These are phyloP conservation scores for Esox masquinongy DNA, from an alignment of 2,797 vertebrate genomes.

Conservation along the genomic window DNA sequence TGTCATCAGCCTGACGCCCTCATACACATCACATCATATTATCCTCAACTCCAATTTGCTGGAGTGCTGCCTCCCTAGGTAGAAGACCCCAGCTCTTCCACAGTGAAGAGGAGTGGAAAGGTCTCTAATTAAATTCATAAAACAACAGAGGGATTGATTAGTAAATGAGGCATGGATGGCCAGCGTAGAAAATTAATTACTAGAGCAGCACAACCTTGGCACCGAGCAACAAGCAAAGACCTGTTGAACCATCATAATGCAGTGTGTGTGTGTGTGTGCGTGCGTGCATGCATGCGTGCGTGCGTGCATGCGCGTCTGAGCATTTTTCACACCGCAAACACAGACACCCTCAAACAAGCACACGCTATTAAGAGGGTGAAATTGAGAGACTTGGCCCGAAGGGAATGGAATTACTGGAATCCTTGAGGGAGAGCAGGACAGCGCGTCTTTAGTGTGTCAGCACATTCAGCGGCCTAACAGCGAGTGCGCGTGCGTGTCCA, in stretches of 20 bases:
- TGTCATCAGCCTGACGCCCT: background rate
- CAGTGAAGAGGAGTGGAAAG: background rate
- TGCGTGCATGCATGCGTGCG: conserved; percentile 11
- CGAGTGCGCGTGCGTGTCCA: conserved; percentile 5
- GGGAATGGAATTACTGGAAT: conserved; percentile 73
- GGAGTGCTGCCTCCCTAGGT: background rate
- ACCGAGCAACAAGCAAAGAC: conserved; percentile 70
- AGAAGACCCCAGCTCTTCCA: background rate
- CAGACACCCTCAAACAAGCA: background rate
- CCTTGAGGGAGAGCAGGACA: conserved; percentile 57
- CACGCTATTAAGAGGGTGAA: conserved; percentile 71
- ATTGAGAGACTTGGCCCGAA: conserved; percentile 67
- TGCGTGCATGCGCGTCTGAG: conserved; percentile 19
- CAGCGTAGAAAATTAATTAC: conserved; percentile 70
- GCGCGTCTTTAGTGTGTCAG: conserved; percentile 57
- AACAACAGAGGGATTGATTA: conserved; percentile 70
- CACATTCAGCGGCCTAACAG: conserved; percentile 30
- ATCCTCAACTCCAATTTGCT: background rate
- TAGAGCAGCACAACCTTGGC: conserved; percentile 56
- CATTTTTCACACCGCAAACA: no score
- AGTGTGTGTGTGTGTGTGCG: conserved; percentile 10
- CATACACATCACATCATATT: background rate
- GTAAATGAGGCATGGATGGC: conserved; percentile 62
- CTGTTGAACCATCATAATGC: conserved; percentile 55
- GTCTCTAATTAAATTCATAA: conserved; percentile 68